Percentiles rank a stretch among this genome's conserved stretches.
Conservation (phyloP, 2,888 invertebrate species). For the Xanthorhoe spadicearia region DNA sequence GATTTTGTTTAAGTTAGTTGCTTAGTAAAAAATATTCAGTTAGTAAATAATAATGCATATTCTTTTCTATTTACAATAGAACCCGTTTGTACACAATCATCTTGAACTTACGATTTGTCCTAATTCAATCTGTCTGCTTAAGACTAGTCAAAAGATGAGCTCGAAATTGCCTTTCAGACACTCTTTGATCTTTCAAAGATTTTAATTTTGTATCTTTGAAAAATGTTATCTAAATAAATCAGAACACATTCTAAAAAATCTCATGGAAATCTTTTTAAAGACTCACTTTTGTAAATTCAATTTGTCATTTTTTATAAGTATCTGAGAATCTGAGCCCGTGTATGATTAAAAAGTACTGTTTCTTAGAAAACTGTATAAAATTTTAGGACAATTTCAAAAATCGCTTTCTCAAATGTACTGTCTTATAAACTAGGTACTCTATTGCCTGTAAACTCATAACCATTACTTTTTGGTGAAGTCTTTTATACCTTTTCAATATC, state of each 20-base stretch:
- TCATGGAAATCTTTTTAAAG: too few species aligned
- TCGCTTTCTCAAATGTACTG: too few species aligned
- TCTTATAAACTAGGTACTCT: too few species aligned
- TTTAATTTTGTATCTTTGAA: not conserved
- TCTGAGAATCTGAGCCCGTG: not conserved
- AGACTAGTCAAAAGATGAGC: not conserved
- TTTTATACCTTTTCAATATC: too few species aligned
- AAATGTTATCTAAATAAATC: too few species aligned
- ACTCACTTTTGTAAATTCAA: not conserved
- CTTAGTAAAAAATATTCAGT: not conserved
- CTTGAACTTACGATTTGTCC: too few species aligned
- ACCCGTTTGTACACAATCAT: too few species aligned
- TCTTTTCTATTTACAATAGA: not conserved
- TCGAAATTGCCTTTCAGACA: not conserved
- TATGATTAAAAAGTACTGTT: not conserved
- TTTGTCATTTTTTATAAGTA: not conserved
- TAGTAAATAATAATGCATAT: not conserved
- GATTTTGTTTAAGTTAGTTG: too few species aligned
- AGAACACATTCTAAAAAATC: too few species aligned
- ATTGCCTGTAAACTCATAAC: too few species aligned
- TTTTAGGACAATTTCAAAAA: too few species aligned
- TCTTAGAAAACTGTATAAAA: constrained; percentile 3
- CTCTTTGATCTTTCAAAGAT: not conserved
- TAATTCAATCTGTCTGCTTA: not conserved
- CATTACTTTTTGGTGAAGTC: too few species aligned